phyloP scores from a whole-genome alignment of 2,797 vertebrate species.

The Pampus argenteus region DNA sequence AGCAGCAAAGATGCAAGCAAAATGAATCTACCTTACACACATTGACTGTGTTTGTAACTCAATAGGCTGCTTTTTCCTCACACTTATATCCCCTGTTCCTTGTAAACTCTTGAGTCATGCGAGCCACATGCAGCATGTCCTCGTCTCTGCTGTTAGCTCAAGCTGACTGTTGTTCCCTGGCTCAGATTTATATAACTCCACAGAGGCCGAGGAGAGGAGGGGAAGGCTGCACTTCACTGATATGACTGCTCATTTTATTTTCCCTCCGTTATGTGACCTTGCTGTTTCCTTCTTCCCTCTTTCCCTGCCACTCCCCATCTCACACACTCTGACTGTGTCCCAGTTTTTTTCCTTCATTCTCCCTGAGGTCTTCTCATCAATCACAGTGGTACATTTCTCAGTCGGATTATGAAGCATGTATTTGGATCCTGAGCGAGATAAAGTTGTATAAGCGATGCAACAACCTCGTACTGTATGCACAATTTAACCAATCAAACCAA shows the following conservation, averaged over 20 bases:
- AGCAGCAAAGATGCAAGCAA: neutral
- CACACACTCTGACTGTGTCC: constrained; percentile 9
- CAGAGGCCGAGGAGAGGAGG: constrained; percentile 49
- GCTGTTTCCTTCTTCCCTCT: constrained; percentile 60
- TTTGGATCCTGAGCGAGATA: neutral
- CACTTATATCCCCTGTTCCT: neutral
- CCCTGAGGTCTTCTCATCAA: neutral
- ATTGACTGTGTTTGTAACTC: neutral
- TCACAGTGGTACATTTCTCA: neutral
- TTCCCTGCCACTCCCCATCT: constrained; percentile 60
- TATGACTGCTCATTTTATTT: constrained; percentile 74
- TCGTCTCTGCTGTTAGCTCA: constrained; percentile 1
- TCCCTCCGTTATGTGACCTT: constrained; percentile 61
- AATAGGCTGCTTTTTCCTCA: too few species aligned
- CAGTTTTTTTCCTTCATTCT: neutral
- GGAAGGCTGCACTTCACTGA: constrained; percentile 78
- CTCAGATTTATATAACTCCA: constrained; percentile 44
- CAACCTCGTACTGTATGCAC: too few species aligned
- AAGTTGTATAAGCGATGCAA: neutral
- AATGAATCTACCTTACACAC: neutral
- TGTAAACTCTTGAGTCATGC: neutral
- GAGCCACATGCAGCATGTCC: neutral
- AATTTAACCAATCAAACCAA: too few species aligned
- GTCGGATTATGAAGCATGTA: neutral
- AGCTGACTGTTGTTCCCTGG: constrained; percentile 21